phyloP scores from a whole-genome alignment of 2,888 invertebrate genomes.

The Pollenia griseotomentosa region DNA sequence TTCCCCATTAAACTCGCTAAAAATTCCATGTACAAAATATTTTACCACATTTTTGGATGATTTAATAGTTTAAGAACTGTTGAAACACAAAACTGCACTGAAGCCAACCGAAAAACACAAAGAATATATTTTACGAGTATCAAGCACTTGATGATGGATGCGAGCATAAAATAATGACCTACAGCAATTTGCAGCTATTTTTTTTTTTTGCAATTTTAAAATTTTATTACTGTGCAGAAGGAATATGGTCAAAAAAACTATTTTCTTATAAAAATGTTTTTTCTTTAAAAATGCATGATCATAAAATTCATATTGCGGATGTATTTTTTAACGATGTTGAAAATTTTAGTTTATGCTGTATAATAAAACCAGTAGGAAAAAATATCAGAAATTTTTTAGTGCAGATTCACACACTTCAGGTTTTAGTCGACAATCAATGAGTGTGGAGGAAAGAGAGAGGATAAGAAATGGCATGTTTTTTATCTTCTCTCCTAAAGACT shows the following conservation, averaged over 20 bases:
- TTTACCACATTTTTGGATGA: background rate
- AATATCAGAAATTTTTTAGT: too few species aligned
- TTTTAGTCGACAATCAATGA: too few species aligned
- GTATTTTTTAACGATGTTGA: background rate
- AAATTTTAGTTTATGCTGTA: background rate
- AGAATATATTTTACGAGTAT: background rate
- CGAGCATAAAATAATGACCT: slow-evolving; percentile 62
- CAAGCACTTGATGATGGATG: slow-evolving; percentile 5
- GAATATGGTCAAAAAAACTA: background rate
- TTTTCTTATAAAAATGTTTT: background rate
- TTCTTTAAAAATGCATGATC: background rate
- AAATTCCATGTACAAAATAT: background rate
- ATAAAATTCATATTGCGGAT: background rate
- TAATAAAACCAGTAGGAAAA: too few species aligned
- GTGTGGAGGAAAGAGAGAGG: too few species aligned
- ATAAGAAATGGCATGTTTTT: too few species aligned
- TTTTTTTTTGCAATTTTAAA: background rate
- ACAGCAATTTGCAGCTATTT: slow-evolving; percentile 31
- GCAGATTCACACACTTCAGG: too few species aligned
- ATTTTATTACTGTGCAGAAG: slow-evolving; percentile 19
- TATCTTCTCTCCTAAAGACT: too few species aligned
- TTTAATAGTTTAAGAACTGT: background rate
- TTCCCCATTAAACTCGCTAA: background rate
- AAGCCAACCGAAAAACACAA: background rate
- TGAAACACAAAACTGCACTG: background rate